Base-by-base conservation (phyloP, 2,888 invertebrate species). In the Laothoe populi region DNA sequence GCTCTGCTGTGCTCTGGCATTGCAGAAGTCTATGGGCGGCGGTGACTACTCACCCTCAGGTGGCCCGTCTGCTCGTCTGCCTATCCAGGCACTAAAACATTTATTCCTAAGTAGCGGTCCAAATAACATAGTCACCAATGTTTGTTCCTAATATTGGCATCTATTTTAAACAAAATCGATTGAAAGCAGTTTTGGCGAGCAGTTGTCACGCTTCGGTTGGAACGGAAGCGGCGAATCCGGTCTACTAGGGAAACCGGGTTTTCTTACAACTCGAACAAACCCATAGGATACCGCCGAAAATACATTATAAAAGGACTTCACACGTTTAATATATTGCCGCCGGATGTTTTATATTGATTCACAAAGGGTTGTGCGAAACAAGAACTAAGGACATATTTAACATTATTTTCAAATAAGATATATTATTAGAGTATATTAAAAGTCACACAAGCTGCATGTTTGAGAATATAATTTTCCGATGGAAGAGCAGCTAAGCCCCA, bases 321-420 rank as follows among this genome's bases (percentile, higher is more conserved):
- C 77, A 77, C 79, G 74, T 70, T 74, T 83, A 83, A 87, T 84
- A 83, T 83, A 84, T 85, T 82, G 83, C 79, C 78, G 74, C 78
- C 81, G 83, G 84, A 84, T 81, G 78, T 78, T 84, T 80, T 78
- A 79, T 82, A 84, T 84, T 82, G 81, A 84, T 85, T 85, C 74
- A 72, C 31, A 45, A 59, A 35, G 31, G 53, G 31, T 35, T 35
- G 35, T 31, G 10, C 1, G 19, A 35, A 11, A 19, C 19, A 49
- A 49, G 26, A 26, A 49, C 49, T 49, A 4, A 13, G 31, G n/a
- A 31, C 4, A 5, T 5, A 44, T 16, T n/a, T n/a, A 53, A 35
- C 23, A 31, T 31, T 4, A 31, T 4, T 5, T 1, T 31, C 7
- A 8, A 31, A 4, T 31, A 8, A 31, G 31, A 8, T 8, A 5